These are phyloP conservation scores for Laticauda colubrina DNA, from an alignment of 2,113 vertebrate species.

Conservation along the genomic window DNA sequence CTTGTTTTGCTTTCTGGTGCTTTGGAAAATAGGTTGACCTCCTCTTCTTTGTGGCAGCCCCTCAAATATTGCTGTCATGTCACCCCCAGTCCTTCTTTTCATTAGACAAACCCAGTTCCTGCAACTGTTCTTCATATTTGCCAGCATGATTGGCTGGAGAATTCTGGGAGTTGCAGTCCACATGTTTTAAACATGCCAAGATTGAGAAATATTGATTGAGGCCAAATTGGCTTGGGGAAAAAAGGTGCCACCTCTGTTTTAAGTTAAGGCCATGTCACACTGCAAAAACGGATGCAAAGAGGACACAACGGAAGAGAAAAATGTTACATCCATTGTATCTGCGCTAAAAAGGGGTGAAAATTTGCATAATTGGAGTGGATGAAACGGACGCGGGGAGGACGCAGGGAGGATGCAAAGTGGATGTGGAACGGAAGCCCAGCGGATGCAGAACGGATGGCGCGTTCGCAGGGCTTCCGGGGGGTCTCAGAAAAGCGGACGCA, in stretches of 20 bases:
- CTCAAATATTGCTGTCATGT: background rate
- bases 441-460: no score
- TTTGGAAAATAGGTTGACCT: background rate
- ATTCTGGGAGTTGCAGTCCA: background rate
- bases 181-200: background rate
- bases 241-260: background rate
- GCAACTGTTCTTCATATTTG: background rate
- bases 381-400: no score
- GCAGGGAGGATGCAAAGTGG: no score
- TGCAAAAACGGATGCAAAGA: no score
- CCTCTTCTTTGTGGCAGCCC: background rate
- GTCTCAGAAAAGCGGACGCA: no score
- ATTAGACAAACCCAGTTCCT: background rate
- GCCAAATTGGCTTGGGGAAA: background rate
- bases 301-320: no score
- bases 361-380: no score
- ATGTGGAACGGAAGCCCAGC: no score
- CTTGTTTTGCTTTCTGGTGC: background rate
- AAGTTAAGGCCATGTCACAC: no score
- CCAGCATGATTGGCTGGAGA: background rate
- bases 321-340: no score
- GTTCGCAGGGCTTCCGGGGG: no score
- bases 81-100: background rate
- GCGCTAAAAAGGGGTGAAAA: no score
- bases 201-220: background rate